A percentile compares a stretch with the other conserved stretches of the same genome.
Conservation (phyloP, 2,888 invertebrate species). For the Mylabris sibirica region DNA sequence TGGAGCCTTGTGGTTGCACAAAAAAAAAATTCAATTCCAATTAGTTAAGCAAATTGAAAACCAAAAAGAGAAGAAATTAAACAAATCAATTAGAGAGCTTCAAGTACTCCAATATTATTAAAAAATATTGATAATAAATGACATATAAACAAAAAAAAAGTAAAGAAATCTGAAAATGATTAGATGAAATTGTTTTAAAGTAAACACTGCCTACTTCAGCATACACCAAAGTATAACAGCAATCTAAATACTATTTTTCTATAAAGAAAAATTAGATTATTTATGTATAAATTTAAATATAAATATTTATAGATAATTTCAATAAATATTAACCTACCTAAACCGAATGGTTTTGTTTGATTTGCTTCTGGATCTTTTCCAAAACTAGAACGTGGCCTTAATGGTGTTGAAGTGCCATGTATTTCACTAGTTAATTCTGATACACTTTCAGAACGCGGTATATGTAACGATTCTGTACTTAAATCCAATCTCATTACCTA, state of each 20-base stretch:
- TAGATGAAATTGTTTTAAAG: conserved; percentile 28
- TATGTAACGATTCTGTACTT: conserved; percentile 79
- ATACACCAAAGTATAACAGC: conserved; percentile 38
- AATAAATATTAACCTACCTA: conserved; percentile 69
- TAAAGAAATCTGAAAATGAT: conserved; percentile 25
- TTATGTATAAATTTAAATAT: neutral
- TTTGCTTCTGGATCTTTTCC: conserved; percentile 64
- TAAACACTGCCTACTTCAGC: conserved; percentile 31
- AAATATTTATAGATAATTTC: neutral
- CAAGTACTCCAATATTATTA: conserved; percentile 19
- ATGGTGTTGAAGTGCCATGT: conserved; percentile 47
- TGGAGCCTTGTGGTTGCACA: conserved; percentile 80
- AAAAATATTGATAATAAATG: conserved; percentile 25
- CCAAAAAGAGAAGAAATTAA: neutral
- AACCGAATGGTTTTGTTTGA: conserved; percentile 79
- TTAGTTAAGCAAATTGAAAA: conserved; percentile 61
- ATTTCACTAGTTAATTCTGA: conserved; percentile 79
- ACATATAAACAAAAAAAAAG: too few relatives aligned
- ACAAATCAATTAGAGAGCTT: conserved; percentile 25
- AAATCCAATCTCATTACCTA: conserved; percentile 84
- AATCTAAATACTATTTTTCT: conserved; percentile 32
- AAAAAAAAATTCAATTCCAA: conserved; percentile 65
- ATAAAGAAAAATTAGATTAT: conserved; percentile 19
- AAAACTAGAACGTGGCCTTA: conserved; percentile 55
- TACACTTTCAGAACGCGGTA: conserved; percentile 84